Evolutionary conservation across 2,797 vertebrate genomes (phyloP).

Genomic region (Sylvilagus floridanus): DNA sequence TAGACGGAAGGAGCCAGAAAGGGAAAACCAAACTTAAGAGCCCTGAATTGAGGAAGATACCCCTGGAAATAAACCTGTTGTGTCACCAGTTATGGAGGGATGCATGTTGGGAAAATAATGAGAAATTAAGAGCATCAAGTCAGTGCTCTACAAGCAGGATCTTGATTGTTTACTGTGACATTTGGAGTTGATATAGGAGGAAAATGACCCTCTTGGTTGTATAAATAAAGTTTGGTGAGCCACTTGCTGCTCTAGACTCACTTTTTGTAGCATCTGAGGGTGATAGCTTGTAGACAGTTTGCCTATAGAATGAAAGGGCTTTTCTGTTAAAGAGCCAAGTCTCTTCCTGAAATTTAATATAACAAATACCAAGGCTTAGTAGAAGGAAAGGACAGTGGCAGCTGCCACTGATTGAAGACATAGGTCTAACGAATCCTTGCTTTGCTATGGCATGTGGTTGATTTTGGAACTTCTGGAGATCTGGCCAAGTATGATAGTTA

Average conservation of each 20-base stretch:
- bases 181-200: background rate
- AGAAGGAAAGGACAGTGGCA: background rate
- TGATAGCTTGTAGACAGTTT: conserved; percentile 1
- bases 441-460: background rate
- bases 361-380: background rate
- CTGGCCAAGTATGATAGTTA: background rate
- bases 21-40: background rate
- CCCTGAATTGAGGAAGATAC: background rate
- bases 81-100: background rate
- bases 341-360: conserved; percentile 21
- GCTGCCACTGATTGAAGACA: background rate
- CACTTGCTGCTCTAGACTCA: background rate
- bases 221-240: background rate
- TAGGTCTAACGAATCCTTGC: background rate
- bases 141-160: background rate
- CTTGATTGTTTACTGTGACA: background rate
- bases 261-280: background rate
- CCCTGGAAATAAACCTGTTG: background rate
- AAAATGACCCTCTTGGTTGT: background rate
- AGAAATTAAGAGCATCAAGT: background rate
- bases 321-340: background rate
- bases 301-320: background rate
- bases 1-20: background rate
- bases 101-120: background rate
- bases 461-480: conserved; percentile 4